Evolutionary conservation across 2,113 vertebrate species (phyloP).

Genomic region (Mastomys natalensis): DNA sequence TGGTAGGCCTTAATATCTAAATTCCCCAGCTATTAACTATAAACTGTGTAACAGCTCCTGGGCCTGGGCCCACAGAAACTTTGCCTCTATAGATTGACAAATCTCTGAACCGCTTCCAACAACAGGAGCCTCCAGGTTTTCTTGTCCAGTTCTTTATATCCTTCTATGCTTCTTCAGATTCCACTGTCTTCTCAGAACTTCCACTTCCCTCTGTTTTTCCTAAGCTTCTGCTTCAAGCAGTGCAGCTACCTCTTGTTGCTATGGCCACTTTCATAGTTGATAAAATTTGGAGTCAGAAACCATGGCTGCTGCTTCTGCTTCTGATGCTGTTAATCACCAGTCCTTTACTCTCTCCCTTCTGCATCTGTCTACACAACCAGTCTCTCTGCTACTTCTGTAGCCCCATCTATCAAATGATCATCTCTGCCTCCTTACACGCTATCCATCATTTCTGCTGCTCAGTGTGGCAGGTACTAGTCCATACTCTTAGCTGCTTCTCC

Average conservation of each 20-base stretch:
- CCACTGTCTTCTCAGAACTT: not conserved
- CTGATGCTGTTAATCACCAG: not conserved
- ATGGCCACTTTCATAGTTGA: no score
- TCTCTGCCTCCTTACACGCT: not conserved
- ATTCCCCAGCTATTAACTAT: not conserved
- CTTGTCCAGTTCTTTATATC: not conserved
- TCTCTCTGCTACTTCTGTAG: not conserved
- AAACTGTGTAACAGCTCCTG: no score
- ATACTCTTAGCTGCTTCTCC: not conserved
- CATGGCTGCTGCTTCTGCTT: no score
- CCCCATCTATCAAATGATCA: not conserved
- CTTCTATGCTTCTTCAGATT: no score
- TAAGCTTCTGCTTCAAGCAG: not conserved
- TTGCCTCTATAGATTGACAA: not conserved
- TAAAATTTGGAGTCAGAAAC: no score
- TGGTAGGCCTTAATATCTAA: no score
- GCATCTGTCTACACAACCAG: not conserved
- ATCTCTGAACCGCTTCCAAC: not conserved
- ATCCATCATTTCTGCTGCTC: not conserved
- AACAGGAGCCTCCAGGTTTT: not conserved
- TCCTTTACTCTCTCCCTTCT: not conserved
- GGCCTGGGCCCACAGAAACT: not conserved
- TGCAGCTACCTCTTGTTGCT: not conserved
- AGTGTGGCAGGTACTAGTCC: no score
- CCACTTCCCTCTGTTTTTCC: not conserved